Conservation (phyloP, 2,113 vertebrate genomes). For the Corythaixoides concolor region DNA sequence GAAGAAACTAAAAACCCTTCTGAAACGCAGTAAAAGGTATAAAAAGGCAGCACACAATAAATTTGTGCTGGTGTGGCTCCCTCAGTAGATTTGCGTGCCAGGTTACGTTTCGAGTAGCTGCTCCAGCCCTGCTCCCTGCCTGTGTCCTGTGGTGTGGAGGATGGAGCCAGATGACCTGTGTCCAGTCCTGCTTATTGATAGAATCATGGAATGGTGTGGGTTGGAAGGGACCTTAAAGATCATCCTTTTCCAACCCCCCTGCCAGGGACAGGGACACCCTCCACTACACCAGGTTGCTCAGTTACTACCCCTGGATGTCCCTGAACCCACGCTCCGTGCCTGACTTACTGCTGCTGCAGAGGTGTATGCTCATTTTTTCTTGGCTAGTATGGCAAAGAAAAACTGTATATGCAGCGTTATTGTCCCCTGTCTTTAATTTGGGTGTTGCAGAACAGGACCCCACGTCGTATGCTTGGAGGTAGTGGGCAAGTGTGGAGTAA, state of each 20-base stretch:
- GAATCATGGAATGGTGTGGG: too few species aligned
- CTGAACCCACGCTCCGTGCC: not conserved
- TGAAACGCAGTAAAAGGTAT: not conserved
- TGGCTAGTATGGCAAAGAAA: not conserved
- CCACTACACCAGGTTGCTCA: too few species aligned
- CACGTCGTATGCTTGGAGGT: accelerated
- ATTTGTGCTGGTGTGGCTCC: not conserved
- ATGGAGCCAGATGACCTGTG: not conserved
- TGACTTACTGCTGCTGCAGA: not conserved
- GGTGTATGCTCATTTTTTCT: not conserved
- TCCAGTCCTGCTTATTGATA: too few species aligned
- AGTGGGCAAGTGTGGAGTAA: not conserved
- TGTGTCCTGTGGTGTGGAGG: not conserved
- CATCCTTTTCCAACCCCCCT: too few species aligned
- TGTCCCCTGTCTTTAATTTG: not conserved
- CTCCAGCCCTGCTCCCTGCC: not conserved
- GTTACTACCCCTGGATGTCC: not conserved
- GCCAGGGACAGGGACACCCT: too few species aligned
- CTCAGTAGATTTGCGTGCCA: not conserved
- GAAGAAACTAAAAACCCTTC: not conserved
- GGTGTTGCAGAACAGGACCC: not conserved
- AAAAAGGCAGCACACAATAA: not conserved
- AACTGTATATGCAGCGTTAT: not conserved
- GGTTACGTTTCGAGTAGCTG: not conserved
- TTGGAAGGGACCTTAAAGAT: too few species aligned